Evolutionary conservation across 2,113 vertebrate species (phyloP).

Genomic region (Boulengeromyrus knoepffleri): DNA sequence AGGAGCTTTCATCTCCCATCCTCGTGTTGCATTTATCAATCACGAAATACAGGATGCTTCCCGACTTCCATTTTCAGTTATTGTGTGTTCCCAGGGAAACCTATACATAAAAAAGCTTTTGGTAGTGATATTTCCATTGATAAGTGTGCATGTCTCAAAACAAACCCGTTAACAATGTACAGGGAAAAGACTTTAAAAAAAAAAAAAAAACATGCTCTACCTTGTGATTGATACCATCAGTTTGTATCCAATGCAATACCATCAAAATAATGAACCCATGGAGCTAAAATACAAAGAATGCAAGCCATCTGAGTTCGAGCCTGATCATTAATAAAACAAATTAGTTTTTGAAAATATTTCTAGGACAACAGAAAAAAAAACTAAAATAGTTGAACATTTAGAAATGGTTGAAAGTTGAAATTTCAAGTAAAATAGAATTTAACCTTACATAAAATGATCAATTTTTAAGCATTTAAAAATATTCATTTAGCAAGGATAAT

Average conservation of each 20-base stretch:
- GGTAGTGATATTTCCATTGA: not conserved
- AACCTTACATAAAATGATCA: not conserved
- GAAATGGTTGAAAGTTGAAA: not conserved
- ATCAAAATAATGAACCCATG: not conserved
- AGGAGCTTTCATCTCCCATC: conserved; percentile 22
- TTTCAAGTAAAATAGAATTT: not conserved
- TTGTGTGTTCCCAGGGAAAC: not conserved
- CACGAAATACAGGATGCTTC: conserved; percentile 11
- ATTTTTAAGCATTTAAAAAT: not conserved
- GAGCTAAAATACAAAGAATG: not conserved
- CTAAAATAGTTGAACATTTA: not conserved
- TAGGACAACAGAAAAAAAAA: not conserved
- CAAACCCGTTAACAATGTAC: not conserved
- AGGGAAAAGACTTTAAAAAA: not conserved
- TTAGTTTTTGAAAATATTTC: not conserved
- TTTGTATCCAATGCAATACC: not conserved
- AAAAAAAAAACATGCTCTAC: not conserved
- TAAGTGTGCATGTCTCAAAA: not conserved
- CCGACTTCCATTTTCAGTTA: not conserved
- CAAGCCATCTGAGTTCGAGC: not conserved
- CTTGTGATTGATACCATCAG: not conserved
- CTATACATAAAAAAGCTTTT: not conserved
- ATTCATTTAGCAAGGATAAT: not conserved
- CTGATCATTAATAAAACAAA: not conserved
- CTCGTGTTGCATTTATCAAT: conserved; percentile 25